Evolutionary conservation across 2,888 invertebrate genomes (phyloP), one percentile per base, ranked within the genome.

Genomic region (Schrankia costaestrigalis): DNA sequence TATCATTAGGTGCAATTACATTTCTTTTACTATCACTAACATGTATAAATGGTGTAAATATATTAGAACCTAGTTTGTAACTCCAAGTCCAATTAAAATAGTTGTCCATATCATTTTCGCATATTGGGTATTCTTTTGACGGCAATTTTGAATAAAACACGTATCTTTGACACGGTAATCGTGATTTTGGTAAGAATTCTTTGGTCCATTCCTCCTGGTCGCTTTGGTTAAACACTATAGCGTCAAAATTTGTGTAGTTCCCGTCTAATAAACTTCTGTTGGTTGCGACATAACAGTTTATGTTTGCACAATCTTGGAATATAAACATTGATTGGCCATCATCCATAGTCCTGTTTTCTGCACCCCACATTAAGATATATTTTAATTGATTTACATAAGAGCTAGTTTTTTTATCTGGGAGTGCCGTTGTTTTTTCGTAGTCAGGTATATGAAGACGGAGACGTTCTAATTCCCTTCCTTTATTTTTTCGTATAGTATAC

Each of bases 71-170:
- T 1, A 80, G 48, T 59, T 78, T 85, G 27, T 85, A 88, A 1
- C 77, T 70, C 84, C 86, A 87, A 1, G 87, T 87, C 78, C 81
- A 85, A 38, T 88, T 87, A 36, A 87, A 86, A 34, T 63, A 85
- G 12, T 66, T 50, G 22, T 87, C 75, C 1, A 69, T 56, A 5
- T 45, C 45, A 0, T 58, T 3, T 15, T 70, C 62, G 43, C 86
- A 87, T 12, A 81, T 49, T 0, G 82, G 79, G 18, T 53, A 35
- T 1, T 62, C 46, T 3, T 67, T 57, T 0, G 84, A 55, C 0
- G 85, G 57, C 21, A 60, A 43, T 49, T 65, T 71, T 6, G 77
- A 72, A 21, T 71, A 67, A 36, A 85, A 83, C 3, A 88, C 52
- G 38, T 77, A 87, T 37, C 79, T 82, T 42, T 87, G 86, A 1